A percentile compares a stretch with the other conserved stretches of the same genome.
Conservation (phyloP, 2,888 invertebrate genomes). For the Noctuana brunneofusca region DNA sequence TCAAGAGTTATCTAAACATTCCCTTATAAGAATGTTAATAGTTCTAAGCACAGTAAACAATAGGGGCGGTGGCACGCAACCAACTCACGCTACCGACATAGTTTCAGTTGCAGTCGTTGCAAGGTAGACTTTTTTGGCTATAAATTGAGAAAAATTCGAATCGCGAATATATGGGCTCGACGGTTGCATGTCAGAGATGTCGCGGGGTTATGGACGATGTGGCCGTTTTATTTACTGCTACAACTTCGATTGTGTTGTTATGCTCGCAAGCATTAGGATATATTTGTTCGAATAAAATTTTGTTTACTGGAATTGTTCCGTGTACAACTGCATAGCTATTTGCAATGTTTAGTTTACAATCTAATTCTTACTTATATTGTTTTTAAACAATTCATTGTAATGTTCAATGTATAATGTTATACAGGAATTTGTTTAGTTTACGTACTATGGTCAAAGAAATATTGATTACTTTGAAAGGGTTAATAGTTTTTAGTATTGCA, state of each 20-base stretch:
- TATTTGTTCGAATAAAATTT: not conserved
- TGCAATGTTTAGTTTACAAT: too few relatives aligned
- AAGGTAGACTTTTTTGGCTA: conserved; percentile 25
- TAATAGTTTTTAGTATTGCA: not conserved
- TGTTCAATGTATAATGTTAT: too few relatives aligned
- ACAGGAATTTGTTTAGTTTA: too few relatives aligned
- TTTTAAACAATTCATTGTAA: too few relatives aligned
- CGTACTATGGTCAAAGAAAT: too few relatives aligned
- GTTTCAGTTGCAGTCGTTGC: conserved; percentile 42
- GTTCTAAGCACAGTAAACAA: conserved; percentile 68
- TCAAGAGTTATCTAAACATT: conserved; percentile 72
- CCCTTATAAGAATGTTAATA: conserved; percentile 79
- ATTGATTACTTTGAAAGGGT: not conserved
- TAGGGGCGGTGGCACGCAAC: conserved; percentile 64
- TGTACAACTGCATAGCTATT: too few relatives aligned
- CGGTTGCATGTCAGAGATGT: conserved; percentile 15
- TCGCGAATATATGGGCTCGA: conserved; percentile 10
- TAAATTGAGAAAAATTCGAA: conserved; percentile 23
- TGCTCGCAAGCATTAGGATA: not conserved
- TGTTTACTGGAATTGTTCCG: not conserved
- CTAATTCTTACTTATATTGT: too few relatives aligned
- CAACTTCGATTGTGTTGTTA: not conserved
- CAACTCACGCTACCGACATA: conserved; percentile 56
- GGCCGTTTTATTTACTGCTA: conserved; percentile 14
- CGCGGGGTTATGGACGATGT: conserved; percentile 19